Evolutionary conservation across 2,888 invertebrate species (phyloP), one percentile per base, ranked within the genome.

Genomic region (Philopedon plagiatum): DNA sequence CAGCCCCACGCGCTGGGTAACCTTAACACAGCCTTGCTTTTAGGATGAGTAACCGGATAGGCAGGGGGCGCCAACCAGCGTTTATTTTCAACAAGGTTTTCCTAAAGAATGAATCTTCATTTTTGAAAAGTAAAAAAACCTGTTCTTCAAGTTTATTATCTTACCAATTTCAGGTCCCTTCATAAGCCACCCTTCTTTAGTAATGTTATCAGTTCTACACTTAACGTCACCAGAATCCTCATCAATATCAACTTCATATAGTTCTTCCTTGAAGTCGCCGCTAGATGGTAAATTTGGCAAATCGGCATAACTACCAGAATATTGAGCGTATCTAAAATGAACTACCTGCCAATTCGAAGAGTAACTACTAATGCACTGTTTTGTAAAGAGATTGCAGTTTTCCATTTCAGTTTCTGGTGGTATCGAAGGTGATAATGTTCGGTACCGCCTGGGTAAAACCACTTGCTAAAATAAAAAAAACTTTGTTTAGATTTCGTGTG

Each of bases 191-290:
- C 97, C 97, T 85, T 96, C 94, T 86, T 96, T 97, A 58, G 95
- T 72, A 76, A 96, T 93, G 70, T 92, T 89, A 82, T 94, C 93
- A 78, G 90, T 89, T 81, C 92, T 92, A 1, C 90, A 88, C 77
- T 88, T 89, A 86, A 88, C 86, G 83, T 89, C 89, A 79, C 91
- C 93, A 84, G 94, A 93, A 86, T 97, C 96, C 64, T 90, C 90
- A 84, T 96, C 95, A 5, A 93, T 92, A 85, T 97, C 97, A 75
- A 96, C 91, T 87, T 97, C 96, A 85, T 95, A 97, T 13, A 94
- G 88, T 85, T 97, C 96, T 82, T 95, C 94, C 80, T 91, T 89
- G n/a, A 93, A 83, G 74, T 90, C 87, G 74, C 37, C 18, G 15
- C 11, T 41, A 18, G 87, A 83, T 34, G 88, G 85, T 84, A 88